Evolutionary conservation across 30 jellyfish, hydroid and myxozoan genomes (phyloP).

Genomic region (Mastigias papua): DNA sequence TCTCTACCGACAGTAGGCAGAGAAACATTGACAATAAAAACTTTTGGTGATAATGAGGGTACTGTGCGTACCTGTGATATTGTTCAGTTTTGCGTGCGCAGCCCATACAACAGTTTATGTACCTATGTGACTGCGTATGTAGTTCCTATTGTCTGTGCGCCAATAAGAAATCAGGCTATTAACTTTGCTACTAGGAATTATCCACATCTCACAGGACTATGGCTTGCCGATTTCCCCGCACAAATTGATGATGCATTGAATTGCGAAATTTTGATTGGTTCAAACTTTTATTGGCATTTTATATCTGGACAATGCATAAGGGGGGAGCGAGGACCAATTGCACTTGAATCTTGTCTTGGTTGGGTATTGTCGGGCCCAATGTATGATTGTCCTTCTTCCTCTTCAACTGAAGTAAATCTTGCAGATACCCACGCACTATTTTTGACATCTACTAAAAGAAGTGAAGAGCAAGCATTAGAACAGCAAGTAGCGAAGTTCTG

Average conservation of each 20-base stretch:
- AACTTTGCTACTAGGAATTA: constrained; percentile 42
- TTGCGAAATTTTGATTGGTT: constrained; percentile 32
- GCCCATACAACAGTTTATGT: constrained; percentile 12
- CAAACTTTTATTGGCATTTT: constrained; percentile 49
- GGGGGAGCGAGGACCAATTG: constrained; percentile 56
- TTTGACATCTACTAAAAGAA: no score
- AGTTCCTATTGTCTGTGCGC: constrained; percentile 47
- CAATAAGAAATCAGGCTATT: constrained; percentile 32
- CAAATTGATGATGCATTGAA: constrained; percentile 6
- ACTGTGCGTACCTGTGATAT: constrained; percentile 15
- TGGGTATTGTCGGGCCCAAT: constrained; percentile 57
- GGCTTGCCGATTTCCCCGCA: constrained; percentile 35
- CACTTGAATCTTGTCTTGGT: constrained; percentile 53
- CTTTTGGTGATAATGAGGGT: constrained; percentile 24
- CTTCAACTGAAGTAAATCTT: constrained; percentile 6
- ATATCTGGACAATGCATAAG: constrained; percentile 10
- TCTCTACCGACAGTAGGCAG: constrained; percentile 9
- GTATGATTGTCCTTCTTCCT: not conserved
- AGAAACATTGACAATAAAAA: constrained; percentile 3
- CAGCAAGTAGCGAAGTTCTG: no score
- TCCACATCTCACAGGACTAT: constrained; percentile 33
- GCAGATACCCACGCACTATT: no score
- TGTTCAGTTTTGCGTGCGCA: constrained; percentile 31
- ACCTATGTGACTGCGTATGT: constrained; percentile 50
- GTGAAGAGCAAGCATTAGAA: no score